Evolutionary conservation across 1,140 invertebrate species (phyloP), one percentile per base, ranked within the genome.

Genomic region (Anthonomus grandis): DNA sequence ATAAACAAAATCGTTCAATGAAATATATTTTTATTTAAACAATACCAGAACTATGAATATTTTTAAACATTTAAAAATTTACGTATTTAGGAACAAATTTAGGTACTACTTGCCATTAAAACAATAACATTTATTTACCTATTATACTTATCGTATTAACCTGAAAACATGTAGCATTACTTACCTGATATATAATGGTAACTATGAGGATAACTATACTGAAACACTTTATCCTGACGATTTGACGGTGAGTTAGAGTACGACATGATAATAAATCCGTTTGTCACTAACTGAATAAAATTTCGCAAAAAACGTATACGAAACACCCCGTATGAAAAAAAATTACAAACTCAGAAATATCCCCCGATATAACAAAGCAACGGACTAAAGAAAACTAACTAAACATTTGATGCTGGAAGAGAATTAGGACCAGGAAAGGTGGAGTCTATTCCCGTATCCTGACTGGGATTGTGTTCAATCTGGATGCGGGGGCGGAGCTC

Each of bases 171-270:
- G n/a, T n/a, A n/a, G n/a, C n/a, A n/a, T 31, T 31, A 44, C 42
- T 44, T 61, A 65, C 64, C 64, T 50, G 60, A 63, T 17, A 65
- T 56, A 49, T 65, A 65, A 17, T 65, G 61, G 27, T 65, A 63
- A 15, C 36, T 25, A 46, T 65, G 54, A 15, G 57, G 52, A 46
- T 65, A 65, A 6, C 56, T 50, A 55, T 63, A 65, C 17, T 65
- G 64, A 59, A 53, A 65, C 15, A 60, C 37, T 56, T 66, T 62
- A 42, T 57, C 48, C 25, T 58, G 64, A 57, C 59, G 59, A 46
- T 57, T 57, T 13, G 57, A 49, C 8, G 59, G 50, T 4, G 61
- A 65, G 45, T 65, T 65, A 24, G 52, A 63, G 27, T 62, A 66
- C 10, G 62, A 59, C 64, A 64, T 66, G 27, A 34, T 61, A 24